Evolutionary conservation across 2,888 invertebrate species (phyloP).

Genomic region (Tiliacea aurago): DNA sequence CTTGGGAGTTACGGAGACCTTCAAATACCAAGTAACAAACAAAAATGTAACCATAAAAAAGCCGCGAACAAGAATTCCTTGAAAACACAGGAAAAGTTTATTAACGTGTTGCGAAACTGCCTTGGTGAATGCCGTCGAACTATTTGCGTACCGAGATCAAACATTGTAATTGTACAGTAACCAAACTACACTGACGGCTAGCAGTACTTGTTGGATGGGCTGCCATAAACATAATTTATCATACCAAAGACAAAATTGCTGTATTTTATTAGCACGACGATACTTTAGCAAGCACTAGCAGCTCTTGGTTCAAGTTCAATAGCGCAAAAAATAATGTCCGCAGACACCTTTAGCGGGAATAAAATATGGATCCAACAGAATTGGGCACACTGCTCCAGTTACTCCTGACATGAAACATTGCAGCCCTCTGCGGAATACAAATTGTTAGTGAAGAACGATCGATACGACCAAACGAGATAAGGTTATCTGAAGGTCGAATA

Average conservation of each 20-base stretch:
- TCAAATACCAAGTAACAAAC: constrained; percentile 30
- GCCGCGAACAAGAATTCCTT: constrained; percentile 46
- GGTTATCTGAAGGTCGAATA: constrained; percentile 65
- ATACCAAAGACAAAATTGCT: neutral
- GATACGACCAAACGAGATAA: constrained; percentile 59
- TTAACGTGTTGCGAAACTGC: constrained; percentile 12
- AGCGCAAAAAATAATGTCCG: neutral
- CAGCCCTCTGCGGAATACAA: constrained; percentile 57
- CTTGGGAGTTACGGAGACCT: constrained; percentile 35
- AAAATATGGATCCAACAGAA: constrained; percentile 17
- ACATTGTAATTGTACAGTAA: constrained; percentile 14
- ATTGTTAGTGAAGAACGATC: constrained; percentile 56
- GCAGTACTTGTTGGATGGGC: neutral
- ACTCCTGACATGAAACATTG: constrained; percentile 39
- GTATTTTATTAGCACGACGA: too few species aligned
- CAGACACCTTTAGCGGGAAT: constrained; percentile 2
- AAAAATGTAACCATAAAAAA: constrained; percentile 49
- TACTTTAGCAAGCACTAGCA: too few species aligned
- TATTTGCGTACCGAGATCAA: constrained; percentile 41
- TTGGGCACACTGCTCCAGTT: constrained; percentile 29
- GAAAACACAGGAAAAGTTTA: constrained; percentile 44
- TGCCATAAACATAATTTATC: neutral
- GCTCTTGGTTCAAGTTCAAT: constrained; percentile 1
- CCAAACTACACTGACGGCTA: neutral
- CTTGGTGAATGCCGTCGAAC: constrained; percentile 20